Evolutionary conservation across 1,140 invertebrate genomes (phyloP), one percentile per base, ranked within the genome.

Genomic region (Camponotus pennsylvanicus): DNA sequence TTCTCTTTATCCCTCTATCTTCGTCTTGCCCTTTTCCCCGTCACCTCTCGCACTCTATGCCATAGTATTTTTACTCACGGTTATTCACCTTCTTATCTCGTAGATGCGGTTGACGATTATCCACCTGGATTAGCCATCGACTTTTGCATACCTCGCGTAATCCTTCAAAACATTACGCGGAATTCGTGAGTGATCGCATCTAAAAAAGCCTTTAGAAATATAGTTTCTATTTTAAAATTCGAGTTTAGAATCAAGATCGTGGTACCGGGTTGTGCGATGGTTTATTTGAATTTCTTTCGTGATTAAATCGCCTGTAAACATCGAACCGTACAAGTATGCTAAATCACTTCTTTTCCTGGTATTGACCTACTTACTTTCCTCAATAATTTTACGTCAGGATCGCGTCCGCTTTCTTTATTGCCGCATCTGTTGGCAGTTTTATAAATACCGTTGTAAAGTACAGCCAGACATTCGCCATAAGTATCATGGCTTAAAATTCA

Each of bases 31-130:
- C 71, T 77, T 77, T 70, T 67, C 78, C 66, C 57, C 64, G 61
- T 86, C 71, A 67, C 32, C 85, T 86, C 64, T 85, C 57, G 64
- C 80, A 57, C 85, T 85, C 88, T 63, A 49, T 85, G 89, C 78
- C 75, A 52, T 18, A 91, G 93, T 95, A 95, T 95, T 95, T 95
- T 95, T 95, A 95, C 92, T 93, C 87, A 86, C 90, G 94, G 94
- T 95, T 95, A 93, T 95, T 95, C 94, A 95, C 94, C 94, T 91
- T 88, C 87, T 93, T 92, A 92, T 92, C 87, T 92, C 13, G 87
- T 89, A 90, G 91, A 93, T 92, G 92, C 88, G 70, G 73, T 86
- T 66, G 64, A 89, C 86, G 78, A 73, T 93, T 90, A 92, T 90
- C 84, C 89, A 88, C 63, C 83, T 67, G 73, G 82, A 85, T 82